A percentile compares a stretch with the other conserved stretches of the same genome.
phyloP scores from a whole-genome alignment of 1,140 invertebrate genomes.

The Hetaerina americana region DNA sequence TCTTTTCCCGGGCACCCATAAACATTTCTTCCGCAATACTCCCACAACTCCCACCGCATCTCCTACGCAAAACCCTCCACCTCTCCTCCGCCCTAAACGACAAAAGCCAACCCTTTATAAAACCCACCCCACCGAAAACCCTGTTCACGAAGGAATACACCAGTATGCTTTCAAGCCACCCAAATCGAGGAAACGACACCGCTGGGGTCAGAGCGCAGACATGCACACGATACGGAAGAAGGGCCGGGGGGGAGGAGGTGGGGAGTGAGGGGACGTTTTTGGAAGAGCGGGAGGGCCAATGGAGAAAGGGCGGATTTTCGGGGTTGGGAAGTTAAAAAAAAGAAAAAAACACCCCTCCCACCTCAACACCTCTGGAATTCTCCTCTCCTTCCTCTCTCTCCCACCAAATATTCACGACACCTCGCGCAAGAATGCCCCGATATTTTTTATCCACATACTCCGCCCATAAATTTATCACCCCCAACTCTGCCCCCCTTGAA shows the following conservation, averaged over 20 bases:
- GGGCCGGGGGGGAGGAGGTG: neutral
- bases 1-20: neutral
- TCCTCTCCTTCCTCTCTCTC: too few relatives aligned
- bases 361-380: too few relatives aligned
- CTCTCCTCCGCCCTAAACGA: neutral
- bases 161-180: neutral
- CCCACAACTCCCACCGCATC: neutral
- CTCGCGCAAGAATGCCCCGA: too few relatives aligned
- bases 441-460: too few relatives aligned
- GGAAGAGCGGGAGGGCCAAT: neutral
- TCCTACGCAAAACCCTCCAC: neutral
- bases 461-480: too few relatives aligned
- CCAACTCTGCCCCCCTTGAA: too few relatives aligned
- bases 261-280: too few relatives aligned
- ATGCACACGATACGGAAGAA: too few relatives aligned
- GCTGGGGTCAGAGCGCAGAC: neutral
- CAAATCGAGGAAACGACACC: neutral
- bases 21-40: neutral
- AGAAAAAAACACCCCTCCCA: too few relatives aligned
- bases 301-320: neutral
- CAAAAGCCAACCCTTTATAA: neutral
- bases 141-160: neutral
- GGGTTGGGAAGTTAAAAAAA: too few relatives aligned
- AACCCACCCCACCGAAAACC: neutral
- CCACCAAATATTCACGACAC: too few relatives aligned